Evolutionary conservation across 2,113 vertebrate species (phyloP).

Genomic region (Pseudopodoces humilis): DNA sequence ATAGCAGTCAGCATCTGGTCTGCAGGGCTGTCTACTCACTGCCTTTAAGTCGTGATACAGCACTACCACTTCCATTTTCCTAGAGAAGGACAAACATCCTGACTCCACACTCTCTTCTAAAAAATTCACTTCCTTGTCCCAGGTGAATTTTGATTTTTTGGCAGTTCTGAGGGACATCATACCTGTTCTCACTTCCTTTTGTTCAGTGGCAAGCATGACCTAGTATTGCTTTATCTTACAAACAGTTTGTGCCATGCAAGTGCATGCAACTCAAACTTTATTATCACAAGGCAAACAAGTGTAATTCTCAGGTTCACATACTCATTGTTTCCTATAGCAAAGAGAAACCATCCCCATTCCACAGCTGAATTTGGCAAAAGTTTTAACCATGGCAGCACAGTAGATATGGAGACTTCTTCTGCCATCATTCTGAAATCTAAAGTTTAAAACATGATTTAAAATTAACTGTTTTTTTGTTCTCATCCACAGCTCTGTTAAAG

Average conservation of each 20-base stretch:
- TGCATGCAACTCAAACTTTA: background rate
- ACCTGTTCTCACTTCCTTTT: background rate
- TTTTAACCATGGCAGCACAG: background rate
- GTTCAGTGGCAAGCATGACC: rapidly evolving
- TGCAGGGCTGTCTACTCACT: background rate
- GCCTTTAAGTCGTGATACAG: background rate
- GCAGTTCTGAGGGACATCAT: background rate
- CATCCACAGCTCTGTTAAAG: background rate
- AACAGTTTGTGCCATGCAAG: background rate
- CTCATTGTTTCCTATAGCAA: background rate
- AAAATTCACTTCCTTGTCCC: background rate
- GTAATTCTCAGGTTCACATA: background rate
- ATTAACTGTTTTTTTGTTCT: background rate
- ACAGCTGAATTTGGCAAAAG: background rate
- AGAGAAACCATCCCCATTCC: background rate
- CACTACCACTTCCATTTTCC: background rate
- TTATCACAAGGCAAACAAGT: background rate
- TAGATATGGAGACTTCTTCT: background rate
- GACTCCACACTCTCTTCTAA: background rate
- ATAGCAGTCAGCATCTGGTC: background rate
- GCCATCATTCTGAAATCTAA: background rate
- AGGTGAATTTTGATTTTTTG: background rate
- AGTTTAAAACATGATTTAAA: background rate
- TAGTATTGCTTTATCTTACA: background rate
- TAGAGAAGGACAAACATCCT: background rate